Evolutionary conservation across 1,140 invertebrate genomes (phyloP), one percentile per base, ranked within the genome.

Genomic region (Lepidotrigona ventralis): DNA sequence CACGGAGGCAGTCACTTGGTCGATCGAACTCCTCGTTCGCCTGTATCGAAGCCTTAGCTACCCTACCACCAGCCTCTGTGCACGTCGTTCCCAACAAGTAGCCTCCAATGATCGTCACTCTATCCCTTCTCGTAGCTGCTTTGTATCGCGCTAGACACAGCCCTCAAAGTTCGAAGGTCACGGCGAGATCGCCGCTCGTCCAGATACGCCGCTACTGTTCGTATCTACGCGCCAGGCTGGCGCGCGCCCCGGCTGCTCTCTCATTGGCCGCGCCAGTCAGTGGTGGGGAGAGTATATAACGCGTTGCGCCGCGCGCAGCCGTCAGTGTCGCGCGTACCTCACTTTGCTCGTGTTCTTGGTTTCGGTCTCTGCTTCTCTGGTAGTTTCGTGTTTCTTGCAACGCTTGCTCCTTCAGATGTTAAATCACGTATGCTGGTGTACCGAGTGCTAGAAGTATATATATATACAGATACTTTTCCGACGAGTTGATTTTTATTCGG

Each of bases 121-220:
- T 87, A 88, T 87, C 85, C 89, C 89, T 90, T n/a, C 88, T 81
- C 69, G 26, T n/a, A 39, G 26, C 15, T 84, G 60, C 64, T 76
- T 84, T 68, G 51, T 46, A 56, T 76, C 51, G 23, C n/a, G 53
- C n/a, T 68, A 66, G 80, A 81, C 80, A 88, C 86, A 86, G 80
- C 90, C 89, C 89, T 88, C 89, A 53, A 79, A 84, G 91, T 91
- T 92, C 90, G 90, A 92, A 92, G 92, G 92, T 92, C 91, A 91
- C 83, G 90, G 86, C 84, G 72, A 91, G 53, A 69, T 83, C 77
- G 82, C 77, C 39, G 26, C 19, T 21, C 33, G 14, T 14, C 6
- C n/a, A 46, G 70, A 26, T 77, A 56, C 84, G 76, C 17, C 21
- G 19, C 73, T 68, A 60, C 71, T 68, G 80, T 85, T 80, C 71